These are phyloP conservation scores for Australoheros facetus DNA, from an alignment of 2,797 vertebrate species.

Conservation along the genomic window DNA sequence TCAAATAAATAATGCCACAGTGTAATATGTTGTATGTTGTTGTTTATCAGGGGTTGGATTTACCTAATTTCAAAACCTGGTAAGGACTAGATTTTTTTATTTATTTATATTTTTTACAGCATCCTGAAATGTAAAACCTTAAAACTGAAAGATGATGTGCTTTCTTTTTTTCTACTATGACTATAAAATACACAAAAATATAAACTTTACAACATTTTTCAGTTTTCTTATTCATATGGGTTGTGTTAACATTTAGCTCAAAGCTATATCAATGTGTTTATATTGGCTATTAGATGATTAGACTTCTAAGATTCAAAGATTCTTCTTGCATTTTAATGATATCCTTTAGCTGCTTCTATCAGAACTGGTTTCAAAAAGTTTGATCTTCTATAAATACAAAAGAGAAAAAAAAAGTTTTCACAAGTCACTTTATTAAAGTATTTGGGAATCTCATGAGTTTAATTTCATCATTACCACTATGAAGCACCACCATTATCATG, in stretches of 20 bases:
- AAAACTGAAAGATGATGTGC: background rate
- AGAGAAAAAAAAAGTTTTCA: background rate
- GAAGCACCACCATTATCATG: background rate
- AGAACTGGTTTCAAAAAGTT: background rate
- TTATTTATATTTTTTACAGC: background rate
- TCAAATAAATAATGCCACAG: background rate
- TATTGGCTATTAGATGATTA: slow-evolving; percentile 3
- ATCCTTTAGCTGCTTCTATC: background rate
- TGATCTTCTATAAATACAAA: background rate
- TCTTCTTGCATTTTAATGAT: background rate
- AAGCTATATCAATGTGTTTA: background rate
- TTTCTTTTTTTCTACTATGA: background rate
- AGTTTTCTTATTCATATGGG: background rate
- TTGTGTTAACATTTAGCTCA: background rate
- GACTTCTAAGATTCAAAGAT: background rate
- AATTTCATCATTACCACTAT: slow-evolving; percentile 10
- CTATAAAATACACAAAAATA: background rate
- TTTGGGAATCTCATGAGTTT: background rate
- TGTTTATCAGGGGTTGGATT: no score
- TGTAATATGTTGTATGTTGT: background rate
- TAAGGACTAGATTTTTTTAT: no score
- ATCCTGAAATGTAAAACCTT: background rate
- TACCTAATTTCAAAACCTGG: no score
- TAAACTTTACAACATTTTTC: background rate
- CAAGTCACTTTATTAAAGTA: background rate